Evolutionary conservation across 2,888 invertebrate genomes (phyloP), one percentile per base, ranked within the genome.

Genomic region (Melanostoma scalare): DNA sequence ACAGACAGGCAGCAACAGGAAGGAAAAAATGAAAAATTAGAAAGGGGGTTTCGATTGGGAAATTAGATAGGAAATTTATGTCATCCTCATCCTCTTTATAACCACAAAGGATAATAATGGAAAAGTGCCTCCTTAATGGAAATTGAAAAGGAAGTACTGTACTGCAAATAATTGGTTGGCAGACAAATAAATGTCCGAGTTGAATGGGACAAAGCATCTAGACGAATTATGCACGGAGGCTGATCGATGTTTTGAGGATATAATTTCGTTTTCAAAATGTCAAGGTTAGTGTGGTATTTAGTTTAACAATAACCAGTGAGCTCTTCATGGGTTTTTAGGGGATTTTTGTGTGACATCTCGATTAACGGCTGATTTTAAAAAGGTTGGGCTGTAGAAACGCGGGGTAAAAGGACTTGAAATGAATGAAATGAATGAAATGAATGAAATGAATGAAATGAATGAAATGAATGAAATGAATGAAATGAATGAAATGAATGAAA

Each of bases 21-120:
- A 38, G 48, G 60, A 74, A 48, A 50, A 79, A 69, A 79, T 52
- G 44, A 58, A 58, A 80, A 75, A 58, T 65, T 80, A 75, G 67
- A 72, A 58, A 65, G 9, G 10, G 8, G 6, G n/a, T 35, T 46
- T 55, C 55, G 40, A 63, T 20, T 69, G 56, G 65, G 33, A 77
- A 78, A 65, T 61, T 61, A 36, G 52, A 48, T 65, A 63, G 56
- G 40, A 56, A 50, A 56, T 38, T 50, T 71, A 44, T 72, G 60
- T 73, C 68, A 38, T 73, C n/a, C n/a, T n/a, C 61, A 9, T 73
- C 55, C 52, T 42, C 20, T 56, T 68, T 46, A 48, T 73, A n/a
- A 52, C 10, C 6, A 8, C n/a, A 35, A 40, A 38, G 50, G 38
- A 44, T 10, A 30, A 48, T 30, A 20, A 20, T 4, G 10, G 4